Evolutionary conservation across 2,113 vertebrate species (phyloP).

Genomic region (Nycticebus coucang): DNA sequence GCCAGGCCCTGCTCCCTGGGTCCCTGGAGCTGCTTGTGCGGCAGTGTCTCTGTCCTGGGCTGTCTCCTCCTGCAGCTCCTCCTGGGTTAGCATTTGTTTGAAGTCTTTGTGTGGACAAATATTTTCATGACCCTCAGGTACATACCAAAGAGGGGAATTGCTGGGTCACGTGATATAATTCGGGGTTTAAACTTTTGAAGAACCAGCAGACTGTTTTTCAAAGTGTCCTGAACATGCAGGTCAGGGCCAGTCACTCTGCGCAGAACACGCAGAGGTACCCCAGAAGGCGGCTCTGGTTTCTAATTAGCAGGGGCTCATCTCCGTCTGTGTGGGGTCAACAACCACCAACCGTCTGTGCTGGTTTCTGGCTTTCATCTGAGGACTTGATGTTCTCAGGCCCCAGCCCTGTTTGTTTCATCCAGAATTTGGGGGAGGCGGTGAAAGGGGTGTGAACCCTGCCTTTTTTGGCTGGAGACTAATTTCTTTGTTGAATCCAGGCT

Average conservation of each 20-base stretch:
- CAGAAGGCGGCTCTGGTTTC: neutral
- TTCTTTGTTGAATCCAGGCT: neutral
- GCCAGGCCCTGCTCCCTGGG: neutral
- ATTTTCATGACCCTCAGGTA: neutral
- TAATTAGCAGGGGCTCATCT: neutral
- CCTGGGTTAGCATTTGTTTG: too few species aligned
- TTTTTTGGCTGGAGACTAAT: neutral
- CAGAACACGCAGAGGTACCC: neutral
- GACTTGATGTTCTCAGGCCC: neutral
- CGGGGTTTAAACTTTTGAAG: neutral
- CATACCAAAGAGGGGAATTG: neutral
- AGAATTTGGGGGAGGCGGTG: neutral
- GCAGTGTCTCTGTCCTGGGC: accelerated
- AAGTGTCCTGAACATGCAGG: neutral
- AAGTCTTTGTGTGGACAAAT: neutral
- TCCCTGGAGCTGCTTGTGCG: neutral
- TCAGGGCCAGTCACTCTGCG: neutral
- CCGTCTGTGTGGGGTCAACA: neutral
- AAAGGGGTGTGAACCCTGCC: neutral
- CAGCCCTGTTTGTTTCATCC: neutral
- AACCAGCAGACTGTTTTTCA: neutral
- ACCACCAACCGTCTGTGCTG: too few species aligned
- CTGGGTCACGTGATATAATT: neutral
- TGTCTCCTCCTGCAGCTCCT: neutral
- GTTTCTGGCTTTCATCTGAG: neutral